Evolutionary conservation across 2,113 vertebrate genomes (phyloP), one percentile per base, ranked within the genome.

Genomic region (Esox niger): DNA sequence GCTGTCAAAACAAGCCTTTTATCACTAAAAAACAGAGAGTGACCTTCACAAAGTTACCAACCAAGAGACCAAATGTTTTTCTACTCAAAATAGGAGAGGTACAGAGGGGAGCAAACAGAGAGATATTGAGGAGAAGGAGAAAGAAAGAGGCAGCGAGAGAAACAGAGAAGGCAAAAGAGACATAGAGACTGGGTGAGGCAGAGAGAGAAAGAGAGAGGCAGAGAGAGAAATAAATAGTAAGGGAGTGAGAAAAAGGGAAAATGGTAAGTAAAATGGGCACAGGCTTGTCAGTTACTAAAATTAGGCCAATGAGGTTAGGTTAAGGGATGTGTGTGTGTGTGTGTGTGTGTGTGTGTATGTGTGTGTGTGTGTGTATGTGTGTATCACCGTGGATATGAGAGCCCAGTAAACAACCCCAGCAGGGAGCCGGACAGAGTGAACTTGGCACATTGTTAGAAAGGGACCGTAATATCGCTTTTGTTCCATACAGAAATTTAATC

Each of bases 1-100:
- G 79, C 83, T 83, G 80, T 85, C 79, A 81, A 79, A 88, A 82
- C 66, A 81, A 65, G 56, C 68, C 68, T 80, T 86, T 76, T 83
- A 81, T 82, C 77, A 43, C 79, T 71, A 64, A 32, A 58, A 55
- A 76, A 79, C 85, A 80, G 82, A 86, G 74, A 76, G 69, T 75
- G 78, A 87, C 85, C 82, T 85, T 82, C 79, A 64, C 38, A 25
- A n/a, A 79, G 72, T 66, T 69, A 61, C 56, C n/a, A 27, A 73
- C 72, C 21, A 2, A 64, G 74, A 11, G 35, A 57, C 65, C 59
- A 33, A 33, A 43, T 57, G 76, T 75, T 79, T 78, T 73, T 85
- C 79, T 74, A 64, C 76, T 64, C 66, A 64, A 66, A 69, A 64
- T 55, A 57, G 13, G 66, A 23, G 59, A 11, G 21, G 58, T 7